Evolutionary conservation across 2,797 vertebrate genomes (phyloP).

Genomic region (Tangara arthus): DNA sequence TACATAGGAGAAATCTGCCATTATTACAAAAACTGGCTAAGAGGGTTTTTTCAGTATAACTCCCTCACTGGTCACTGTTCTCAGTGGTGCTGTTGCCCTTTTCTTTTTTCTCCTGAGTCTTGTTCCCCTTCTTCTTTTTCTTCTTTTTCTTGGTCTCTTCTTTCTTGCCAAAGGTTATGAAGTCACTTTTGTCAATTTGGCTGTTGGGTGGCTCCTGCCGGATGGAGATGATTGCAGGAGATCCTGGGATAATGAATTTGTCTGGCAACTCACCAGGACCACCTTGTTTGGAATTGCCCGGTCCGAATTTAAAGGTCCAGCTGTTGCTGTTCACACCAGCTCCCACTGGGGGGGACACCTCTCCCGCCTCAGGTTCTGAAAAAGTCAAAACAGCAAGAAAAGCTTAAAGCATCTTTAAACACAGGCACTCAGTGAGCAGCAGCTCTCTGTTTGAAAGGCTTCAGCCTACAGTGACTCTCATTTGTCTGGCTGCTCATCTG

Average conservation of each 20-base stretch:
- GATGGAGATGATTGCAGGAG: slow-evolving; percentile 98
- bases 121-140: slow-evolving; percentile 99
- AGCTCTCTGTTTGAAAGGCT: not conserved
- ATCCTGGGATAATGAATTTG: slow-evolving; percentile 99
- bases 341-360: slow-evolving; percentile 95
- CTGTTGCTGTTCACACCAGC: slow-evolving; percentile 99
- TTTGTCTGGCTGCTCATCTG: not conserved
- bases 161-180: slow-evolving; percentile 98
- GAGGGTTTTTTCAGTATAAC: slow-evolving; percentile 72
- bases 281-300: slow-evolving; percentile 88
- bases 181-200: slow-evolving; percentile 96
- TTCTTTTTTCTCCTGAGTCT: slow-evolving; percentile 94
- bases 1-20: slow-evolving; percentile 79
- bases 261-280: slow-evolving; percentile 96
- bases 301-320: slow-evolving; percentile 98
- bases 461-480: not conserved
- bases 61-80: slow-evolving; percentile 90
- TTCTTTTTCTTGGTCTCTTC: slow-evolving; percentile 98
- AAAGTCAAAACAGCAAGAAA: slow-evolving; percentile 60
- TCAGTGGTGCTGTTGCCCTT: slow-evolving; percentile 92
- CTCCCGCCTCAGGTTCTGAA: slow-evolving; percentile 93
- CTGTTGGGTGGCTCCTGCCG: slow-evolving; percentile 92
- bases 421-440: not conserved
- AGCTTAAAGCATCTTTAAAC: not conserved
- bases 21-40: slow-evolving; percentile 81